A percentile compares a stretch with the other conserved stretches of the same genome.
These are phyloP conservation scores for Acromyrmex heyeri DNA, from an alignment of 1,140 invertebrate genomes.

Conservation along the genomic window DNA sequence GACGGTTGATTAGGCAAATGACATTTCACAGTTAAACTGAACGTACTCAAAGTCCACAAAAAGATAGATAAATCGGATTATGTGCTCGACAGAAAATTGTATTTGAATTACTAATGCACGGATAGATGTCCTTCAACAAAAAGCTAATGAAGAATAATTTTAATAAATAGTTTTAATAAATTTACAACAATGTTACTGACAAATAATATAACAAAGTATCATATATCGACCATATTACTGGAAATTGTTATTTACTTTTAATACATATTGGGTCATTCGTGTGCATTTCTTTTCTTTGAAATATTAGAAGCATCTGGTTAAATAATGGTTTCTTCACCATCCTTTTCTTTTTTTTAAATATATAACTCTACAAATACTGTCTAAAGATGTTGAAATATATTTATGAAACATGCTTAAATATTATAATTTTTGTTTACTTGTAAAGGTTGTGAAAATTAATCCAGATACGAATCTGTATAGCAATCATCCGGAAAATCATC, in stretches of 20 bases:
- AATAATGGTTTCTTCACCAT: too few species aligned
- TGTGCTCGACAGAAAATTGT: slow-evolving; percentile 19
- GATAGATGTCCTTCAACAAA: background rate
- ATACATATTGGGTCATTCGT: too few species aligned
- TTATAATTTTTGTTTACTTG: too few species aligned
- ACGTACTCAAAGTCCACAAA: slow-evolving; percentile 14
- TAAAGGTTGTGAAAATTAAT: too few species aligned
- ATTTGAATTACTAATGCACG: background rate
- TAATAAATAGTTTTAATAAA: slow-evolving; percentile 14
- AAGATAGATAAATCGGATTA: slow-evolving; percentile 52
- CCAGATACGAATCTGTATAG: too few species aligned
- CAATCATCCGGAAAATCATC: too few species aligned
- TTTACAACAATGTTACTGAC: background rate
- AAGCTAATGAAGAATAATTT: background rate
- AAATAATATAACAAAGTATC: slow-evolving; percentile 16
- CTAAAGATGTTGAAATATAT: too few species aligned
- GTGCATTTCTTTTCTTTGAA: too few species aligned
- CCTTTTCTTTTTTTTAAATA: too few species aligned
- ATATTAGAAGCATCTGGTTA: too few species aligned
- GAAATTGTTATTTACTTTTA: background rate
- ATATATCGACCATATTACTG: background rate
- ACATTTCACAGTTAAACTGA: slow-evolving; percentile 21
- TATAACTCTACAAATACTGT: too few species aligned
- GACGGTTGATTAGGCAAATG: slow-evolving; percentile 25
- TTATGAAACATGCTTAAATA: too few species aligned